A percentile compares a stretch with the other conserved stretches of the same genome.
These are phyloP conservation scores for Lithosia quadra DNA, from an alignment of 2,888 invertebrate species.

Conservation along the genomic window DNA sequence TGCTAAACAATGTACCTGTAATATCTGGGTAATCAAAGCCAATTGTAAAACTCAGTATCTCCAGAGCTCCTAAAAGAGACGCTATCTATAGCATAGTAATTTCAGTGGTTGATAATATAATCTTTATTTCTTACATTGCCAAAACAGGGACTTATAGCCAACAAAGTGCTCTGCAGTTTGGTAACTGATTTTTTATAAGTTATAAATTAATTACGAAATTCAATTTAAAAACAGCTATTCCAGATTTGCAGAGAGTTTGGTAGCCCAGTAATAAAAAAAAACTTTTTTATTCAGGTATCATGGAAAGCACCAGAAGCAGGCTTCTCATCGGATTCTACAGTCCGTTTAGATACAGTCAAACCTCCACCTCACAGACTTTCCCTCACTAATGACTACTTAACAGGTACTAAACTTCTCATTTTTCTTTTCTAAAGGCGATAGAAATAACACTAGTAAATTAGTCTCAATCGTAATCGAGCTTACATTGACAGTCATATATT, in stretches of 20 bases:
- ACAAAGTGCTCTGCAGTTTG: too few species aligned
- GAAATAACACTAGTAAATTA: neutral
- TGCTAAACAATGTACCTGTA: too few species aligned
- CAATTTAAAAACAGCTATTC: too few species aligned
- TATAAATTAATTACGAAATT: too few species aligned
- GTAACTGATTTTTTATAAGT: too few species aligned
- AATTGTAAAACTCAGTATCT: too few species aligned
- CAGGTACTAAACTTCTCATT: constrained; percentile 66
- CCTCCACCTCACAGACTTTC: constrained; percentile 80
- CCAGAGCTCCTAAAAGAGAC: too few species aligned
- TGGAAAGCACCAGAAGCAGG: constrained; percentile 83
- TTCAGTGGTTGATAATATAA: too few species aligned
- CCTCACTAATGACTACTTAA: constrained; percentile 84
- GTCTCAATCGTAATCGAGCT: neutral
- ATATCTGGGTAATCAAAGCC: too few species aligned
- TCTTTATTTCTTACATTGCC: too few species aligned
- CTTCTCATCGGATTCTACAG: constrained; percentile 78
- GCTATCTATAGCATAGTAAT: too few species aligned
- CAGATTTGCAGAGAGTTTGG: neutral
- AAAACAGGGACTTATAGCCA: neutral
- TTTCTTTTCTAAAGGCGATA: neutral
- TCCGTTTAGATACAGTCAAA: constrained; percentile 71
- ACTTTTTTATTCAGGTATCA: constrained; percentile 66
- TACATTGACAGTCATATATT: too few species aligned
- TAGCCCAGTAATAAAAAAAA: neutral